Evolutionary conservation across 2,797 vertebrate genomes (phyloP), one percentile per base, ranked within the genome.

Genomic region (Clarias laeviceps): DNA sequence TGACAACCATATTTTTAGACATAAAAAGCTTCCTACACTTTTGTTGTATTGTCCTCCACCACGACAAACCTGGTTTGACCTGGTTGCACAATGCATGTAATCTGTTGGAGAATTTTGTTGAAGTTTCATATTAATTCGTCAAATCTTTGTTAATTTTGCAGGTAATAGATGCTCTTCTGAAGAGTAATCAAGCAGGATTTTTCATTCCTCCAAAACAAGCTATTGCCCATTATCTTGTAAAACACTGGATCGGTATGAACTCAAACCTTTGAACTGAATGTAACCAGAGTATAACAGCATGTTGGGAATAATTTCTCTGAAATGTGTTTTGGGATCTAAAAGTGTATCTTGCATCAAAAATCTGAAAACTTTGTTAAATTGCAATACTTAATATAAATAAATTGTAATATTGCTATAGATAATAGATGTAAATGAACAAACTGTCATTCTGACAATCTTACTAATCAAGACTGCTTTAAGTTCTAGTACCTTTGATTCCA

Each of bases 171-270:
- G 93, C 95, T 18, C 82, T 97, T 37, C 85, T 94, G 82, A 96
- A 94, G 92, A 94, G 94, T 90, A 92, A 93, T 29, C 87, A 90
- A 1, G 87, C 61, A 2, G 90, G 87, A 1, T 95, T 99, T 87
- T 90, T 88, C 54, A 56, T 96, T 56, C 97, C 97, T 4, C 97
- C 97, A 20, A 93, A 93, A 90, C 96, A 92, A 92, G 95, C 97
- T 72, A 97, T 98, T 89, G 97, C 97, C 0, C 95, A 99, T 90
- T 96, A 97, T 83, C 91, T 99, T 88, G 95, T 99, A 93, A 96
- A 95, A 91, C 94, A 98, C 72, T 99, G 97, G 97, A 94, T 97
- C 88, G 90, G 96, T 88, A 95, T 95, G 88, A 97, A 90, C 90
- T 93, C 97, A 29, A 97, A 95, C 91, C 96, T 98, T 81, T 88